phyloP scores from a whole-genome alignment of 2,797 vertebrate genomes.

The Bradypus variegatus region DNA sequence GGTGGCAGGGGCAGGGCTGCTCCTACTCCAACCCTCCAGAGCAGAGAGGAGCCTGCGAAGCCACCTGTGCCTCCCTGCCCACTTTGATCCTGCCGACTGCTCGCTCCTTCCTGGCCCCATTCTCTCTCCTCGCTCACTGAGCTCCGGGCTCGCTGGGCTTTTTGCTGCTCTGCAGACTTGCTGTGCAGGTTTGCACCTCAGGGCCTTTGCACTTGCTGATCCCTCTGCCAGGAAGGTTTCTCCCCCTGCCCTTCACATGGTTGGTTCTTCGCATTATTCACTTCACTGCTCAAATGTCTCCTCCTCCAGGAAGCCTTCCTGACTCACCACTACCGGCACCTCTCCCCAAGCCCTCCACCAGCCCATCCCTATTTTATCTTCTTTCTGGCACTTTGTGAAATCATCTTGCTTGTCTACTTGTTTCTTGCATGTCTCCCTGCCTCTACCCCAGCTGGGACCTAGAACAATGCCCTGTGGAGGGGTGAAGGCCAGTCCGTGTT shows the following conservation, averaged over 20 bases:
- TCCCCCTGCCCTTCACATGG: accelerated
- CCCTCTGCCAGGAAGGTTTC: not conserved
- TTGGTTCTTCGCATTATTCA: accelerated
- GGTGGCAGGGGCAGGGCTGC: not conserved
- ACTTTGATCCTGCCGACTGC: accelerated
- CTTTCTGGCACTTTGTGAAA: not conserved
- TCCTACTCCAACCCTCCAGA: not conserved
- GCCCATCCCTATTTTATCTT: too few relatives aligned
- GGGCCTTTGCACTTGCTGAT: not conserved
- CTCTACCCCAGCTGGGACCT: not conserved
- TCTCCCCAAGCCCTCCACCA: too few relatives aligned
- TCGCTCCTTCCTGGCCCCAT: not conserved
- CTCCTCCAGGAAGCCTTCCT: not conserved
- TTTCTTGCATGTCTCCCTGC: accelerated
- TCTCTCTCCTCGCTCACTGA: accelerated
- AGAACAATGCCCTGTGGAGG: accelerated
- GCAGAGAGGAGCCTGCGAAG: not conserved
- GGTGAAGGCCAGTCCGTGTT: not conserved
- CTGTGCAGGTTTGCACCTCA: accelerated
- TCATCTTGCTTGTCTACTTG: not conserved
- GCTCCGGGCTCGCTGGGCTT: not conserved
- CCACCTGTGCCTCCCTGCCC: accelerated
- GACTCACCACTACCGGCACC: accelerated
- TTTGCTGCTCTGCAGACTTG: not conserved
- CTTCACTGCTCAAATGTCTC: not conserved